Base-by-base conservation (phyloP, 2,888 invertebrate genomes). In the Troides helena region DNA sequence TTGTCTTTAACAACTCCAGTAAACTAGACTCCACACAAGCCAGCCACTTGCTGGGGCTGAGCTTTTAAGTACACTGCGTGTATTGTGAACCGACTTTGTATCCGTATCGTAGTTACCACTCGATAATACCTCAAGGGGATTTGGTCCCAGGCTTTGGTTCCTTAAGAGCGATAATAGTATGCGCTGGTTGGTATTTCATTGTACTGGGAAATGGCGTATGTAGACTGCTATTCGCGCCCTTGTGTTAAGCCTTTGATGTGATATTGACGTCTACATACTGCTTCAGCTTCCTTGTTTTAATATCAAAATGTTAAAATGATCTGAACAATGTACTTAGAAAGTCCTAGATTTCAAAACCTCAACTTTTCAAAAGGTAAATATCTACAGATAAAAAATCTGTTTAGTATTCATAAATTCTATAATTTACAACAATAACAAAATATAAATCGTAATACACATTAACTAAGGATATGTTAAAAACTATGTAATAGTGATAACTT, bases 11-110 rank as follows among this genome's bases (percentile, higher is more conserved):
- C 70, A 70, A 72, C 72, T 71, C 73, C 67, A 69, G 71, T 72
- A 73, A 71, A 71, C 73, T 66, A 73, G 74, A 68, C 65, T 72
- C 78, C 72, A 72, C 76, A 74, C 73, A 77, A 76, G 73, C 67
- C 73, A 63, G 70, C 73, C 73, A 74, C 74, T 76, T 64, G 70
- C 74, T 70, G 73, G 75, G 75, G 75, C 73, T 74, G 73, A 73
- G 72, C 72, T 72, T 72, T 75, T 73, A 71, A 73, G 74, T 74
- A 74, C 73, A 72, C 75, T 72, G 67, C 69, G 66, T 73, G 39
- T 73, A 75, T 68, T 65, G 60, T 59, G 25, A 60, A 43, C 43
- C 25, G 14, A 65, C 57, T 46, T 23, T 43, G 58, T 69, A 66
- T 63, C 53, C 65, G 36, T 39, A 18, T 3, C 39, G 50, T 46